These are phyloP conservation scores for Pterocles burchelli DNA, from an alignment of 2,113 vertebrate species.

Conservation along the genomic window DNA sequence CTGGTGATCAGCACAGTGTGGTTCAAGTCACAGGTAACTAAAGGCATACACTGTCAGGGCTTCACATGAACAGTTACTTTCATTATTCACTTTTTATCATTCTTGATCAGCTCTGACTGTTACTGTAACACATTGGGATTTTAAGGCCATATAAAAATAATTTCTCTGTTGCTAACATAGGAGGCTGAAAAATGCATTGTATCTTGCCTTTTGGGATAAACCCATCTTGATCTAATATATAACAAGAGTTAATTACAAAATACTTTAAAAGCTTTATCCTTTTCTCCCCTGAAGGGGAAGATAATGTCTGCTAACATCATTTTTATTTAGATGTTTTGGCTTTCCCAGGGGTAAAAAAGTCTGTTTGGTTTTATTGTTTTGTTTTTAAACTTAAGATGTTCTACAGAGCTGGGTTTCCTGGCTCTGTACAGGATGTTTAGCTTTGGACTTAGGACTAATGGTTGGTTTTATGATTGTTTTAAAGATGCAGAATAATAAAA, in stretches of 20 bases:
- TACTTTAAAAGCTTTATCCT: not conserved
- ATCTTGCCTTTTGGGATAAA: not conserved
- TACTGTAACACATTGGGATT: not conserved
- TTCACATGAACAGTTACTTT: not conserved
- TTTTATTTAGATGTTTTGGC: not conserved
- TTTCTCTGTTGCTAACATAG: not conserved
- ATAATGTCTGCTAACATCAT: not conserved
- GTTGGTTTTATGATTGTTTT: not conserved
- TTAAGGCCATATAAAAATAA: not conserved
- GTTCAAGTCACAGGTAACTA: not conserved
- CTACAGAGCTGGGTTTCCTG: not conserved
- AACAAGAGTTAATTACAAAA: not conserved
- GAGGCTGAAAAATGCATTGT: not conserved
- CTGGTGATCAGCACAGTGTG: not conserved
- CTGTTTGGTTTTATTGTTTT: not conserved
- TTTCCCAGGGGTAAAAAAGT: not conserved
- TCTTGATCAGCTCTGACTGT: not conserved
- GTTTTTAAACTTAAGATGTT: not conserved
- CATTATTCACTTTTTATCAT: not conserved
- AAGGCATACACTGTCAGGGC: not conserved
- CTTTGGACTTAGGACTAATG: not conserved
- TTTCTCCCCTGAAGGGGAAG: not conserved
- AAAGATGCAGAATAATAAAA: not conserved
- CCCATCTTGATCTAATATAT: not conserved
- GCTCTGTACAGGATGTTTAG: not conserved